These are phyloP conservation scores for Simalia tracyae DNA, from an alignment of 2,797 vertebrate genomes.

Conservation along the genomic window DNA sequence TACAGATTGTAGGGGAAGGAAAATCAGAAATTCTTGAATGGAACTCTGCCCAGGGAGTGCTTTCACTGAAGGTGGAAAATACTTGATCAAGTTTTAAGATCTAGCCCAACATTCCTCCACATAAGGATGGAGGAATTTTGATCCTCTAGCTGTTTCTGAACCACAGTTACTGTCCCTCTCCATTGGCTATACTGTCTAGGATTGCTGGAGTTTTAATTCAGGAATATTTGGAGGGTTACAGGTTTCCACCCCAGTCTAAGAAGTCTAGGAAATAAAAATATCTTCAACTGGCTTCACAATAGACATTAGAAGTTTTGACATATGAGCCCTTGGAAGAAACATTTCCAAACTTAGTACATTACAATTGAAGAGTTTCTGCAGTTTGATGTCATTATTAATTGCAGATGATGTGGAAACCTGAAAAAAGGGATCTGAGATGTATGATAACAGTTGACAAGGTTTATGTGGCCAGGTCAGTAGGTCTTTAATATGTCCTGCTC, in stretches of 20 bases:
- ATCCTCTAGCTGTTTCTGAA: neutral
- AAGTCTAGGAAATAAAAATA: neutral
- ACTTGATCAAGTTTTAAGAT: neutral
- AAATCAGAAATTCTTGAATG: neutral
- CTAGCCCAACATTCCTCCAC: neutral
- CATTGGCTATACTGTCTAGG: neutral
- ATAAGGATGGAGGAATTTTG: neutral
- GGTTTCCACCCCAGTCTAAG: neutral
- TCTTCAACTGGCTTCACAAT: neutral
- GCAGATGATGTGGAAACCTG: neutral
- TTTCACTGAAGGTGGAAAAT: neutral
- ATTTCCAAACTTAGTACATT: neutral
- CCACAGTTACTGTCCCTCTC: neutral
- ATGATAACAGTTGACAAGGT: neutral
- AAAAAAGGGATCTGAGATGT: neutral
- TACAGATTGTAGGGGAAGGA: neutral
- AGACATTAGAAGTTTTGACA: neutral
- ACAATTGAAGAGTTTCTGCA: neutral
- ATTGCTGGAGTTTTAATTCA: neutral
- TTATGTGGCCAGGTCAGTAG: neutral
- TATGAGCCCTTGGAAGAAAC: neutral
- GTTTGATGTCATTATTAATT: neutral
- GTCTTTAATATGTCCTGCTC: neutral
- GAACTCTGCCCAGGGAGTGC: neutral
- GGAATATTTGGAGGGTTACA: neutral